Base-by-base conservation (phyloP, 2,113 vertebrate species). In the Ahaetulla prasina region DNA sequence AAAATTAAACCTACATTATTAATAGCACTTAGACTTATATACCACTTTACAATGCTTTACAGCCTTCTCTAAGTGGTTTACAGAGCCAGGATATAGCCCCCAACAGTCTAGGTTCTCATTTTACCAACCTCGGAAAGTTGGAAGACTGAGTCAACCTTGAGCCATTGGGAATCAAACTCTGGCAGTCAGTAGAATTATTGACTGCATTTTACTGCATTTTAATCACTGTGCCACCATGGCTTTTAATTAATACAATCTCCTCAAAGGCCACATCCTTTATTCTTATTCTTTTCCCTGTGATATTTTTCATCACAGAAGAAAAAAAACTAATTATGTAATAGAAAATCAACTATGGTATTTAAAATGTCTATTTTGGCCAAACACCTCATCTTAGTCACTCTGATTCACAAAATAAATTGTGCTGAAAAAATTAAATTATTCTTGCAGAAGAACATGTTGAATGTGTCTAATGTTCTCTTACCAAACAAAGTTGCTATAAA, bases 401-500 rank as follows among this genome's bases (percentile, higher is more conserved):
- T 63, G 43, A 4, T 30, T n/a, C 60, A 90, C 47, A 16, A 84
- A 60, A 91, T 30, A 86, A 11, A 91, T 30, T 47, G 27, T n/a
- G 18, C 25, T 86, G 18, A 14, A 57, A 60, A 80, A 20, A 57
- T n/a, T 57, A 11, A 68, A 8, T 22, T 50, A 87, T 88, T 88
- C 3, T 53, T 68, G n/a, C 12, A 91, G 35, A 11, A 92, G 22
- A n/a, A 1, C 6, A 27, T 8, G 43, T n/a, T 86, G 80, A 89
- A 45, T 90, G 1, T 49, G 20, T 80, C n/a, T 11, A 4, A 14
- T 47, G 50, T 45, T 93, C 87, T 94, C 98, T 98, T 97, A 99
- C 99, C 98, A 54, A 99, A 96, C 39, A 99, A 95, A 43, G 97
- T 96, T 80, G 95, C 96, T 94, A 97, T 96, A 90, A 99, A 98